Evolutionary conservation across 2,113 vertebrate genomes (phyloP).

Genomic region (Clinocottus analis): DNA sequence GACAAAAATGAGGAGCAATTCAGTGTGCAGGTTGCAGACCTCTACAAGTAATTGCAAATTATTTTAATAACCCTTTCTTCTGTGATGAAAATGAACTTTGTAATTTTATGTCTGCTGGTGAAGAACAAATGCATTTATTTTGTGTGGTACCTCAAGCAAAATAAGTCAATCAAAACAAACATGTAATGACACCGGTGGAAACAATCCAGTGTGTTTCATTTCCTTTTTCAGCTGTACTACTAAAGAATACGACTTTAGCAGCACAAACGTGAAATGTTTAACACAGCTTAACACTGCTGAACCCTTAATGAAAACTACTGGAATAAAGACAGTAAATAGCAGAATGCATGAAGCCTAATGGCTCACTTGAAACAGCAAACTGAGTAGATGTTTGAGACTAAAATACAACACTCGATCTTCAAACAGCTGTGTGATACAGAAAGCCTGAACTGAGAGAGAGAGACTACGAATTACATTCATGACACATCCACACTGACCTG

Average conservation of each 20-base stretch:
- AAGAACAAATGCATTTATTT: not conserved
- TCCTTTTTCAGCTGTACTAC: not conserved
- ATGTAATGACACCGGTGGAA: slow-evolving; percentile 12
- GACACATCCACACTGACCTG: slow-evolving; percentile 5
- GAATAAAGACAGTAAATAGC: slow-evolving; percentile 1
- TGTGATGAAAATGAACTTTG: not conserved
- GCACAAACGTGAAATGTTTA: not conserved
- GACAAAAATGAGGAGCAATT: too few species aligned
- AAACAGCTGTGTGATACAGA: not conserved
- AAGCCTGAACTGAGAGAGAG: not conserved
- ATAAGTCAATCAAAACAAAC: slow-evolving; percentile 17
- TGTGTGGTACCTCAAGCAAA: not conserved
- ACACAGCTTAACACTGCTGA: slow-evolving; percentile 5
- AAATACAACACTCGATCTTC: not conserved
- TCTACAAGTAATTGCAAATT: not conserved
- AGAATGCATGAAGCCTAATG: not conserved
- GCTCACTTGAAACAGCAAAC: not conserved
- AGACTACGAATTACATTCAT: not conserved
- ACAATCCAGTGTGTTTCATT: not conserved
- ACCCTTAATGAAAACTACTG: not conserved
- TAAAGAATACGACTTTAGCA: not conserved
- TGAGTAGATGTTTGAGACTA: slow-evolving; percentile 28
- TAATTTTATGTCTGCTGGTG: not conserved
- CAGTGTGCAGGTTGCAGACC: not conserved
- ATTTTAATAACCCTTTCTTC: not conserved